A percentile compares a stretch with the other conserved stretches of the same genome.
These are phyloP conservation scores for Tachyglossus aculeatus DNA, from an alignment of 2,797 vertebrate species.

Conservation along the genomic window DNA sequence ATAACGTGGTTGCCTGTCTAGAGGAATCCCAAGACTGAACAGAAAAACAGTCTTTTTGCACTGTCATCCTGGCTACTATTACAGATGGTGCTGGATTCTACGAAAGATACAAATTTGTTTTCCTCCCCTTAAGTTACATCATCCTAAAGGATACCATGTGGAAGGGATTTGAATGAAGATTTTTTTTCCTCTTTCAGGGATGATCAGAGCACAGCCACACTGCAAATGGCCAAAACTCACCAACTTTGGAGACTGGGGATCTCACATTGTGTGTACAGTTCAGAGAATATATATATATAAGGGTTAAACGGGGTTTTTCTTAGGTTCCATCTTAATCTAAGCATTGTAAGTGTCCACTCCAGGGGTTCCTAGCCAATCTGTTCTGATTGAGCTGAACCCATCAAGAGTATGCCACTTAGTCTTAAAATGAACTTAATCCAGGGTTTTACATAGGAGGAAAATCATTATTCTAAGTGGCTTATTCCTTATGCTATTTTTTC, in stretches of 20 bases:
- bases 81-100: slow-evolving; percentile 1
- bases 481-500: neutral
- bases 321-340: slow-evolving; percentile 22
- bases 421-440: slow-evolving; percentile 33
- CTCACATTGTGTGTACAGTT: no score
- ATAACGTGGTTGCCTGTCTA: slow-evolving; percentile 64
- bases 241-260: no score
- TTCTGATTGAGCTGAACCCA: slow-evolving; percentile 42
- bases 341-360: slow-evolving; percentile 25
- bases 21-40: neutral
- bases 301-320: no score
- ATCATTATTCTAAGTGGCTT: neutral
- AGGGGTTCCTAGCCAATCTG: slow-evolving; percentile 21
- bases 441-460: slow-evolving; percentile 9
- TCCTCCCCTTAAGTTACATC: slow-evolving; percentile 18
- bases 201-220: slow-evolving; percentile 19
- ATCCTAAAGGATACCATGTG: slow-evolving; percentile 7
- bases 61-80: neutral
- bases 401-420: slow-evolving; percentile 36
- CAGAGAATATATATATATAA: no score
- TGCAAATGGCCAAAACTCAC: slow-evolving; percentile 29
- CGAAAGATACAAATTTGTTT: slow-evolving; percentile 49
- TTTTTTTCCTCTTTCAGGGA: slow-evolving; percentile 22
- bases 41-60: neutral
- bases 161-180: slow-evolving; percentile 23